Evolutionary conservation across 2,888 invertebrate species (phyloP).

Genomic region (Mechanitis messenoides): DNA sequence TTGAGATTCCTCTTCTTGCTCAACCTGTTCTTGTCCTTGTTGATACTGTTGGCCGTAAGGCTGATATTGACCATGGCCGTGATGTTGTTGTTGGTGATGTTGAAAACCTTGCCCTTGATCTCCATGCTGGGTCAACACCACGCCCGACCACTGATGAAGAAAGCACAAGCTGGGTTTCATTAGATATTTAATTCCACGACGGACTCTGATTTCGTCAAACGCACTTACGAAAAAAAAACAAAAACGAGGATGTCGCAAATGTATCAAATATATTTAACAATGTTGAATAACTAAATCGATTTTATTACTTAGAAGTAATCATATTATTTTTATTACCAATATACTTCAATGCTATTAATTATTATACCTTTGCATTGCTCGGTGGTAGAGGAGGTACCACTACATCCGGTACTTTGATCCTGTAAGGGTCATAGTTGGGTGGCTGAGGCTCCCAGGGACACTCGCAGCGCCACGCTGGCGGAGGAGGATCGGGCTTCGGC

Average conservation of each 20-base stretch:
- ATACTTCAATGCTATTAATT: not conserved
- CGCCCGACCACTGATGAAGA: conserved; percentile 65
- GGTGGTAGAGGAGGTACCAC: conserved; percentile 60
- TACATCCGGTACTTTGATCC: conserved; percentile 60
- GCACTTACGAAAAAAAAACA: conserved; percentile 49
- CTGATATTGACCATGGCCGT: conserved; percentile 13
- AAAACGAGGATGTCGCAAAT: conserved; percentile 30
- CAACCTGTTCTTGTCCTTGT: conserved; percentile 22
- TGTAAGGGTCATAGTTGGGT: conserved; percentile 61
- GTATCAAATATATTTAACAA: not conserved
- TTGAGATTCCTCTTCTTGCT: conserved; percentile 37
- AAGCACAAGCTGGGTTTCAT: conserved; percentile 73
- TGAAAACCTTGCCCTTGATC: conserved; percentile 24
- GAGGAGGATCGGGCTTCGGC: conserved; percentile 47
- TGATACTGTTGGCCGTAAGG: conserved; percentile 17
- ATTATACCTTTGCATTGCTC: conserved; percentile 58
- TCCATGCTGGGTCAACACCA: conserved; percentile 37
- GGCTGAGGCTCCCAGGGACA: conserved; percentile 56
- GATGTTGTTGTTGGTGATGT: conserved; percentile 22
- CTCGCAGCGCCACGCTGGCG: conserved; percentile 48
- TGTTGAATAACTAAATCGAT: not conserved
- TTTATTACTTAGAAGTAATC: not conserved
- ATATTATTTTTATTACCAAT: too few relatives aligned
- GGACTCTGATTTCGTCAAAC: conserved; percentile 73
- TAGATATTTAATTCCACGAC: conserved; percentile 58